Evolutionary conservation across 2,888 invertebrate genomes (phyloP), one percentile per base, ranked within the genome.

Genomic region (Drosophila picticornis): DNA sequence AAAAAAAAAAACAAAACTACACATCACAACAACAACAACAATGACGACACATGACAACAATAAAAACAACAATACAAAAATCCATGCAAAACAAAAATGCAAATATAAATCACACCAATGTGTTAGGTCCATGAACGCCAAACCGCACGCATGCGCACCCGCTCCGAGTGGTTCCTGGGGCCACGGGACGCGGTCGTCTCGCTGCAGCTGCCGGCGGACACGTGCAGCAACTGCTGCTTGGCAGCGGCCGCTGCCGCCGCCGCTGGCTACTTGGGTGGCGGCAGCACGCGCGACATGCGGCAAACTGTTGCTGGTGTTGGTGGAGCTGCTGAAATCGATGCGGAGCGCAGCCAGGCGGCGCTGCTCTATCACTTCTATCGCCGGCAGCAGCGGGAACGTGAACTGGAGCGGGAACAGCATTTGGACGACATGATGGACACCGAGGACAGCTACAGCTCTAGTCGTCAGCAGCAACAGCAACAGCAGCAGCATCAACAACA

Each of bases 111-210:
- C 48, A 72, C 61, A 62, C 77, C 63, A 68, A 61, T 53, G 64
- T 52, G 81, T 75, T 88, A 98, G 97, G 98, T 98, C 90, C 98
- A 98, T 94, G 98, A 98, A 94, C 95, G 98, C 92, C 99, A 99
- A 95, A 97, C 98, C 81, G 98, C 98, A 93, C 95, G 99, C 88
- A 98, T 99, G 98, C 96, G 97, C 93, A 98, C 98, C 83, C 96
- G 99, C 88, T 98, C 98, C 72, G 98, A 99, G 94, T 99, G 99
- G 99, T 99, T 98, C 94, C 95, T 98, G 93, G 92, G 92, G 75
- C 92, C 92, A 56, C 85, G 92, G 66, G 93, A 92, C 52, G 90
- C 85, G 51, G 91, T 90, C 60, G 90, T 91, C 68, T 87, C 91
- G 80, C 77, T 89, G 80, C 81, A 91, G 80, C 81, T 90, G 86